Base-by-base conservation (phyloP, 1,140 invertebrate genomes). In the Mercenaria mercenaria region DNA sequence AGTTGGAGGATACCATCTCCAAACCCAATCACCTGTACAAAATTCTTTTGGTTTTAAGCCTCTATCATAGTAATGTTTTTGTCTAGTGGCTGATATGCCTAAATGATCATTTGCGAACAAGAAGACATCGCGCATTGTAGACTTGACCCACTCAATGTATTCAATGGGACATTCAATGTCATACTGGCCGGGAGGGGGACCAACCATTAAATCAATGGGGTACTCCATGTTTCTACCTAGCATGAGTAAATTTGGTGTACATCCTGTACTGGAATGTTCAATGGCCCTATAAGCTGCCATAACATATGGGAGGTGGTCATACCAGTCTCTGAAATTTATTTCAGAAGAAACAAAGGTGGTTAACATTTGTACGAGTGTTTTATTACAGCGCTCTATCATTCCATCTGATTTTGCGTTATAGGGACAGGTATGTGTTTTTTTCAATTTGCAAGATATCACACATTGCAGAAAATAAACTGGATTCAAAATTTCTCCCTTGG, bases 401-500 rank as follows among this genome's bases (percentile, higher is more conserved):
- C 95, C 95, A 89, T 96, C 94, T 1, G 93, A 90, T 39, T 93
- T 90, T 23, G 95, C 94, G 67, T 95, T 92, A 76, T 95, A 95
- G 0, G 94, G 82, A 10, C 91, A 92, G 8, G 95, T 95, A 32
- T 91, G 67, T 18, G 91, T 89, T 47, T 92, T n/a, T 93, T 32
- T 92, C 52, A 41, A 90, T 77, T 29, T 79, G 89, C 47, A 93
- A 72, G 26, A 77, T 69, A 13, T 61, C 20, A 82, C 82, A 93
- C 56, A 81, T 91, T 90, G 18, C 94, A 39, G 23, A 61, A 72
- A 94, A 91, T 34, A 94, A 41, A 29, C 43, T 26, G 26, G 91
- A 93, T 43, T n/a, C n/a, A n/a, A n/a, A n/a, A n/a, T n/a, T n/a
- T 83, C 52, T 39, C 77, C 86, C 91, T 59, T 93, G 92, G 64